Evolutionary conservation across 2,797 vertebrate genomes (phyloP).

Genomic region (Melanotaenia nigrans): DNA sequence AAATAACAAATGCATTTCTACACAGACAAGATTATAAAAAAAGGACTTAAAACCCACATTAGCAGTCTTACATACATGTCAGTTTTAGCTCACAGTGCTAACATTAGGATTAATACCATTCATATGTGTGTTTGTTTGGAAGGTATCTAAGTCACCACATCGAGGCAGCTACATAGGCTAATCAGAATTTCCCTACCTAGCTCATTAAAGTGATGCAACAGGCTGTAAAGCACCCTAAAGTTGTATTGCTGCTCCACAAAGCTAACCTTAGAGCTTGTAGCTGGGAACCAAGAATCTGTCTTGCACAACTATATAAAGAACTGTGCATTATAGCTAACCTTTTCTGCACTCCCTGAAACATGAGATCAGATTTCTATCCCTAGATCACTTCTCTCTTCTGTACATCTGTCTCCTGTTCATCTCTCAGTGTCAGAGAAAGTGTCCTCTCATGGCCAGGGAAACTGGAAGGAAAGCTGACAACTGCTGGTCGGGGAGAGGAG

Average conservation of each 20-base stretch:
- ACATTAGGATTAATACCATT: slow-evolving; percentile 36
- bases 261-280: slow-evolving; percentile 61
- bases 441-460: slow-evolving; percentile 21
- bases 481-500: slow-evolving; percentile 14
- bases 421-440: slow-evolving; percentile 68
- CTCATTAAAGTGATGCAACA: slow-evolving; percentile 80
- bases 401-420: slow-evolving; percentile 82
- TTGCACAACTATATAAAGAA: slow-evolving; percentile 83
- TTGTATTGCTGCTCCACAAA: slow-evolving; percentile 30
- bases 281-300: slow-evolving; percentile 59
- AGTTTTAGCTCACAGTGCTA: neutral
- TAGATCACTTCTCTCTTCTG: slow-evolving; percentile 68
- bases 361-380: slow-evolving; percentile 79
- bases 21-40: neutral
- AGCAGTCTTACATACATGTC: neutral
- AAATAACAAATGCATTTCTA: slow-evolving; percentile 1
- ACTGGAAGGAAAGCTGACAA: slow-evolving; percentile 28
- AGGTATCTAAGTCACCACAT: slow-evolving; percentile 41
- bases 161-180: slow-evolving; percentile 24
- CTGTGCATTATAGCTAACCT: slow-evolving; percentile 79
- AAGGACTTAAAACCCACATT: neutral
- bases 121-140: slow-evolving; percentile 53
- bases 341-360: slow-evolving; percentile 72
- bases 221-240: slow-evolving; percentile 69
- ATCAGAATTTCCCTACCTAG: slow-evolving; percentile 41